Conservation (phyloP, 2,797 vertebrate species). For the Ficedula albicollis region DNA sequence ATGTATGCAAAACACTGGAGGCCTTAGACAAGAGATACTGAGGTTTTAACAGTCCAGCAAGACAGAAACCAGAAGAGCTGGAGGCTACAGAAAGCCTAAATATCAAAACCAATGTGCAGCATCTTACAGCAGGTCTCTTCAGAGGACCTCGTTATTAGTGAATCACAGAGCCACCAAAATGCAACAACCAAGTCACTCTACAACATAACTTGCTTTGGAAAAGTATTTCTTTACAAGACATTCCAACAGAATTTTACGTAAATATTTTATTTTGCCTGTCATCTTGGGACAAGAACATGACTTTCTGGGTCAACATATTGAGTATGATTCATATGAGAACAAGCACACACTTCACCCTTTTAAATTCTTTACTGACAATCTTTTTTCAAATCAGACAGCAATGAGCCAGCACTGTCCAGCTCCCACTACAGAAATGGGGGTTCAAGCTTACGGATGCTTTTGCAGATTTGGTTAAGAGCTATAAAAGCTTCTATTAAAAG, state of each 20-base stretch:
- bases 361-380: not conserved
- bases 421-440: not conserved
- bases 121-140: not conserved
- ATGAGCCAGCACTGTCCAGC: not conserved
- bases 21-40: not conserved
- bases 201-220: not conserved
- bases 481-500: not conserved
- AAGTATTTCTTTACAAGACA: not conserved
- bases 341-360: not conserved
- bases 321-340: not conserved
- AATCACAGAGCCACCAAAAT: not conserved
- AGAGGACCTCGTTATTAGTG: not conserved
- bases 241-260: not conserved
- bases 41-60: not conserved
- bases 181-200: not conserved
- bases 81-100: not conserved
- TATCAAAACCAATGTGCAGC: not conserved
- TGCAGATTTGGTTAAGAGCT: not conserved
- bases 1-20: not conserved
- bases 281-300: not conserved
- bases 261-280: constrained; percentile 50
- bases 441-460: not conserved
- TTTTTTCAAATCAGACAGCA: not conserved
- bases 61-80: not conserved
- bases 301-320: not conserved